Evolutionary conservation across 2,113 vertebrate species (phyloP).

Genomic region (Leptosomus discolor): DNA sequence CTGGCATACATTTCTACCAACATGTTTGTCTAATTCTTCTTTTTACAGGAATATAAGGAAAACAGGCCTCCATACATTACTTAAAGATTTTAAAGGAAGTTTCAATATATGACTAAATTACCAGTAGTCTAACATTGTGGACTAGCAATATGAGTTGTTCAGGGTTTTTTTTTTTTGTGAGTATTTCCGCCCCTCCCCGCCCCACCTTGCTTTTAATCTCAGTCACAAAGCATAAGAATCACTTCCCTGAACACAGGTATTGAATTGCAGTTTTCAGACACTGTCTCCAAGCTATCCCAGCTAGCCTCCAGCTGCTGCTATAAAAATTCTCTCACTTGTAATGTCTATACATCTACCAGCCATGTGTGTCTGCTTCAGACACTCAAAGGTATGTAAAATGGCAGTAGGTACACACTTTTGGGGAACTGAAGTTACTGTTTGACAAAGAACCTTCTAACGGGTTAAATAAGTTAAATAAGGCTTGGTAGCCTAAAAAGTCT

Average conservation of each 20-base stretch:
- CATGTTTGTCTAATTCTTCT: not conserved
- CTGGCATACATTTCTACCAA: not conserved
- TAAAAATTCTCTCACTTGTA: not conserved
- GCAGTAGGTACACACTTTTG: not conserved
- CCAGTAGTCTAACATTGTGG: not conserved
- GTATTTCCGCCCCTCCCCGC: too few relatives aligned
- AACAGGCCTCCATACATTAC: not conserved
- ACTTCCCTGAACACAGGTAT: not conserved
- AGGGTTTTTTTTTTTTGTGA: accelerated
- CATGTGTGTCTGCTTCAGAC: not conserved
- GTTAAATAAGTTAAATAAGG: not conserved
- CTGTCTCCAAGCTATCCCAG: not conserved
- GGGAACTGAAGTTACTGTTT: not conserved
- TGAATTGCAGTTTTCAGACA: not conserved
- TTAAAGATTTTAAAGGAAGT: not conserved
- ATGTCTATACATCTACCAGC: not conserved
- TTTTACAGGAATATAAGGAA: not conserved
- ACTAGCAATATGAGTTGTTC: not conserved
- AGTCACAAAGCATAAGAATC: not conserved
- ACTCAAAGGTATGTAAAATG: not conserved
- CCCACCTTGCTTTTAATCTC: not conserved
- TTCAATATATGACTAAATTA: not conserved
- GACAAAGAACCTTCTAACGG: not conserved
- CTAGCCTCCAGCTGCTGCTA: not conserved
- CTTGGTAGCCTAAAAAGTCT: not conserved